Evolutionary conservation across 2,113 vertebrate species (phyloP), one percentile per base, ranked within the genome.

Genomic region (Gymnocephalus cernua): DNA sequence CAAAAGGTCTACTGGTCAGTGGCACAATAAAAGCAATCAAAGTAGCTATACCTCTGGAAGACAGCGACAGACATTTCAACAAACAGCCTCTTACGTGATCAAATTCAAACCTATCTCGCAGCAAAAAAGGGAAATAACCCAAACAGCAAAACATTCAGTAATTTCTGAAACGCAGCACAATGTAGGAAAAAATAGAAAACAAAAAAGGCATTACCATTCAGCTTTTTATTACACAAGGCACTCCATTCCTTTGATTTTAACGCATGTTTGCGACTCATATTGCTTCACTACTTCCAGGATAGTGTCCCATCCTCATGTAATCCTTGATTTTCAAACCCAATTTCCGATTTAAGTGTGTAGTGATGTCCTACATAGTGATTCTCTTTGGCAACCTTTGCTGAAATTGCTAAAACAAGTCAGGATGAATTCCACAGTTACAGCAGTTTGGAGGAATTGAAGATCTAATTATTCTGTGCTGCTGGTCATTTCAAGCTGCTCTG

Each of bases 401-500:
- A 85, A 89, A 85, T 73, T 61, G 74, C 80, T 68, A 32, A 77
- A 86, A 84, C 56, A 79, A 84, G 74, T 82, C 54, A 38, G 71
- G 61, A 82, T 73, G 29, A 68, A 85, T 77, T 82, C 56, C 88
- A 70, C 68, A 25, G 56, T 64, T 48, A 38, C 59, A 8, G 27
- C 61, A 47, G 58, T 82, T 77, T 78, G 70, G 54, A 74, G 72
- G 65, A 89, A 62, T 75, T 66, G 77, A 78, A 76, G 82, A 64
- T 91, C 68, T 87, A 77, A 89, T 86, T 84, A 89, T 85, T 83
- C 44, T 53, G 47, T 74, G 62, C 65, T 86, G 82, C 76, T 75
- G 88, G 84, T 90, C 91, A 88, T 48, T 83, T 54, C 58, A 56
- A 77, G 88, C 72, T 65, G 74, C 71, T 87, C 67, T 84, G 87